Percentiles rank a stretch among this genome's conserved stretches.
Conservation (phyloP, 2,113 vertebrate genomes). For the Phalacrocorax pelagicus region DNA sequence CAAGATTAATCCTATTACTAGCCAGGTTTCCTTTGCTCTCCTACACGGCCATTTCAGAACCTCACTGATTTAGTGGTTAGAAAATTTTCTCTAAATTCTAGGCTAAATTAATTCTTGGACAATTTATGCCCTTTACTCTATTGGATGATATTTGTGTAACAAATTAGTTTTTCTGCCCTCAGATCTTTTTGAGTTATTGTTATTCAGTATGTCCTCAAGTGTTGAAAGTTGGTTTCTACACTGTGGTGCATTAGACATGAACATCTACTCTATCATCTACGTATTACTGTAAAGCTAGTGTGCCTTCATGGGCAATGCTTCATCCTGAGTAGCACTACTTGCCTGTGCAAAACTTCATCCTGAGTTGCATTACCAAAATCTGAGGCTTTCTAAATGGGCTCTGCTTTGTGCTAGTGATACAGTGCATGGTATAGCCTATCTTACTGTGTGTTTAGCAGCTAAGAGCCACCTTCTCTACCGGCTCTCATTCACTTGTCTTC, state of each 20-base stretch:
- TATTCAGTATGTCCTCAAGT: background rate
- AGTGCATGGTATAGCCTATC: background rate
- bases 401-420: background rate
- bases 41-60: background rate
- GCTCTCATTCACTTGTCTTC: background rate
- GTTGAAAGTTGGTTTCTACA: background rate
- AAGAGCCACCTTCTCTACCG: background rate
- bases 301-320: background rate
- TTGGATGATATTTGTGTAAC: background rate
- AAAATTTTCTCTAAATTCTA: background rate
- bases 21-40: background rate
- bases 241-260: background rate
- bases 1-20: background rate
- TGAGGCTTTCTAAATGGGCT: background rate
- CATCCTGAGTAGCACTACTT: background rate
- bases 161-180: background rate
- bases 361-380: background rate
- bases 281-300: background rate
- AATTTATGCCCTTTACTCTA: background rate
- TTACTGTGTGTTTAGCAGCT: background rate
- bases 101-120: background rate
- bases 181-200: background rate
- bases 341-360: background rate
- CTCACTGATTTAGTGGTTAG: background rate
- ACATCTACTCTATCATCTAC: background rate